Conservation (phyloP, 2,797 vertebrate genomes). For the Oceanodroma leucorhoa region DNA sequence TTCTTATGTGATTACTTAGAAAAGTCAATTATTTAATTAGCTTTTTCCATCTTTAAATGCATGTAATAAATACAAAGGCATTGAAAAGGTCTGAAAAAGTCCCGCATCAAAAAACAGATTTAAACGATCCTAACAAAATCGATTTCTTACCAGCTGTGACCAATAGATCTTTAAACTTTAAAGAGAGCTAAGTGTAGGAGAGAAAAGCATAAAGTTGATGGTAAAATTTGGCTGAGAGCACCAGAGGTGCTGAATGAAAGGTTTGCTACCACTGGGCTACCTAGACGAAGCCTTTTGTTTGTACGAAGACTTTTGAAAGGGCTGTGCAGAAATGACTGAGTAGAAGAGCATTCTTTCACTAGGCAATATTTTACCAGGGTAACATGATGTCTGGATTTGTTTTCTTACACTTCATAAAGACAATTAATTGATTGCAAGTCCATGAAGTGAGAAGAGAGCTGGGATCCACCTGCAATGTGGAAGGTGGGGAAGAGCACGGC, state of each 20-base stretch:
- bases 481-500: neutral
- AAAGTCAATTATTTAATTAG: neutral
- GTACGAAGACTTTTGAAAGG: neutral
- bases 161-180: neutral
- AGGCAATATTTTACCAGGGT: neutral
- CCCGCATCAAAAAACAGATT: accelerated
- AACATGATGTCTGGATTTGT: neutral
- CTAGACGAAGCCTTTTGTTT: neutral
- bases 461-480: neutral
- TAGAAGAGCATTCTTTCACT: neutral
- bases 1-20: neutral
- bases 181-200: neutral
- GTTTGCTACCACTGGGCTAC: neutral
- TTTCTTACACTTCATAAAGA: neutral
- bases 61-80: neutral
- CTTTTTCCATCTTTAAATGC: neutral
- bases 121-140: neutral
- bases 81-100: neutral
- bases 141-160: neutral
- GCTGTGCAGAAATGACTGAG: neutral
- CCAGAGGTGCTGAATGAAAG: neutral
- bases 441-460: neutral
- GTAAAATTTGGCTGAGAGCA: neutral
- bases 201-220: neutral
- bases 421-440: neutral